Conservation (phyloP, 2,797 vertebrate genomes). For the Sebastes taczanowskii region DNA sequence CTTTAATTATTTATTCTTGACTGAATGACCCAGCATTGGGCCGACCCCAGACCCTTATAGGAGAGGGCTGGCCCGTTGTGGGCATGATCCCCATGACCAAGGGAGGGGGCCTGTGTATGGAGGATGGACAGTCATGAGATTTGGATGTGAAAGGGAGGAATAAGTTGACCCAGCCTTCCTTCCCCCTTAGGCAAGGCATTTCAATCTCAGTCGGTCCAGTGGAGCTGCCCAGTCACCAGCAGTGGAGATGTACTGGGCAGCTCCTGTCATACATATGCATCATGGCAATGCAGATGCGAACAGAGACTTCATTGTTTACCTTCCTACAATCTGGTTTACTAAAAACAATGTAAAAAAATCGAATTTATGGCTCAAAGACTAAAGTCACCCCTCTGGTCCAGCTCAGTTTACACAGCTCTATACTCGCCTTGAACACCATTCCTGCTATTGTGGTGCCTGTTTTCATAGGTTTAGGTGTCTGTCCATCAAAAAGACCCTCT, state of each 20-base stretch:
- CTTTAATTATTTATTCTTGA: too few species aligned
- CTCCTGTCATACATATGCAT: neutral
- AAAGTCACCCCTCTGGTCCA: neutral
- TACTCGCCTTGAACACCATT: constrained; percentile 77
- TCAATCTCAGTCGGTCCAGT: neutral
- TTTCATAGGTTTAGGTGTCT: constrained; percentile 73
- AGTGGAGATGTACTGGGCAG: neutral
- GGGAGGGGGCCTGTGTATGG: too few species aligned
- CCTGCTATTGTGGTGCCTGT: constrained; percentile 85
- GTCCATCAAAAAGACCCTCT: constrained; percentile 45
- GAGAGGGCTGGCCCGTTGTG: too few species aligned
- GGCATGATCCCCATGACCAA: too few species aligned
- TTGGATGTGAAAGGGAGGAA: fast-evolving
- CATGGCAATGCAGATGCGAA: neutral
- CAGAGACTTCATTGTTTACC: neutral
- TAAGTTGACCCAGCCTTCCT: too few species aligned
- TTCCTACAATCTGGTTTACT: neutral
- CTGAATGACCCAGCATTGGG: too few species aligned
- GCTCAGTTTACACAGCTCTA: neutral
- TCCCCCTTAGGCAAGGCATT: neutral
- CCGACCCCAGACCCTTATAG: fast-evolving
- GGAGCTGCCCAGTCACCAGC: neutral
- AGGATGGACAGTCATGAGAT: too few species aligned
- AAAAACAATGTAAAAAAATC: neutral
- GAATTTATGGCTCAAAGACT: too few species aligned